Percentiles rank a stretch among this genome's conserved stretches.
Evolutionary conservation across 2,888 invertebrate species (phyloP).

Genomic region (Drosophila nr. medialis): DNA sequence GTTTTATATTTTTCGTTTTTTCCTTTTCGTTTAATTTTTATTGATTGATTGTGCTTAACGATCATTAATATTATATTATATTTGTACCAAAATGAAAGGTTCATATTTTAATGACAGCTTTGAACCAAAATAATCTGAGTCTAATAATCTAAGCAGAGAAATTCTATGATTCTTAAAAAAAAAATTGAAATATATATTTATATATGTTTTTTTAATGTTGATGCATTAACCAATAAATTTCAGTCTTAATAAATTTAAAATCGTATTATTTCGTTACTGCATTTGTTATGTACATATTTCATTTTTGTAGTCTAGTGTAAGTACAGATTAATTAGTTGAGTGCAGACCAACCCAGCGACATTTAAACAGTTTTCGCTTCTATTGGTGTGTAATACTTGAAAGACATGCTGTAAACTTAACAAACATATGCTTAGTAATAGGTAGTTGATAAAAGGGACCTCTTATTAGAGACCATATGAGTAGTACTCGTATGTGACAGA

Average conservation of each 20-base stretch:
- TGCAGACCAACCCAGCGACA: background rate
- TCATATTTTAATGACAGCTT: background rate
- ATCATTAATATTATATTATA: too few relatives aligned
- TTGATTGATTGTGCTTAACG: background rate
- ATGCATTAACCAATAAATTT: background rate
- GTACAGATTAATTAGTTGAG: background rate
- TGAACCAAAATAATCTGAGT: background rate
- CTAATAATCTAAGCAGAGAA: background rate
- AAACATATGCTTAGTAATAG: conserved; percentile 43
- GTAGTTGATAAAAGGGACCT: conserved; percentile 17
- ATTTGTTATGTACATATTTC: background rate
- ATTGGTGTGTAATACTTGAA: background rate
- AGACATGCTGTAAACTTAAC: conserved; percentile 29
- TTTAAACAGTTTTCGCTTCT: background rate
- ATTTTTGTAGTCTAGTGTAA: background rate
- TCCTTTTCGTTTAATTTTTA: background rate
- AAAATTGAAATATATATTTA: background rate
- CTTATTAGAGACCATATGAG: background rate
- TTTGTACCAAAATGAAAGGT: background rate
- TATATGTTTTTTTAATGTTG: background rate
- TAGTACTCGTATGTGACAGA: conserved; percentile 1
- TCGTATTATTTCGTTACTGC: background rate
- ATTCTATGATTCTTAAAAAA: background rate
- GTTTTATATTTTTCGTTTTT: background rate
- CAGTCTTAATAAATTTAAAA: background rate